Base-by-base conservation (phyloP, 2,113 vertebrate species). In the Oncorhynchus nerka region DNA sequence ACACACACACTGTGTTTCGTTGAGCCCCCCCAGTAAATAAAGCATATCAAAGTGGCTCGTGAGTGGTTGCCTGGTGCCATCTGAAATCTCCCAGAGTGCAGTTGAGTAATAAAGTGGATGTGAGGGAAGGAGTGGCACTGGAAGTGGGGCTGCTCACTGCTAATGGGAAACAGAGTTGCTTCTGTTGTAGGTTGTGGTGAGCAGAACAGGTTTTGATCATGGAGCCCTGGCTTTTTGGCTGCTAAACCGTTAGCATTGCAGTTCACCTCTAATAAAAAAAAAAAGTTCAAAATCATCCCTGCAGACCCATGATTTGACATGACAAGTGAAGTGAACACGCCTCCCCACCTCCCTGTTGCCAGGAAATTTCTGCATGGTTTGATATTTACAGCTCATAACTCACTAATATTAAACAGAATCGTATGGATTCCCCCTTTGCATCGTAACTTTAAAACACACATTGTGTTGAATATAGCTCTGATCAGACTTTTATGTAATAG, bases 131-230 rank as follows among this genome's bases (percentile, higher is more conserved):
- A 79, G 85, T 81, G 73, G 83, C 12, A 68, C 79, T 89, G 86
- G 85, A 91, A 91, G 85, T 89, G 83, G 81, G 77, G 68, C 85
- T 81, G 82, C 84, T 88, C 80, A 59, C 80, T 76, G 85, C 86
- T 93, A 93, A 94, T 94, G 75, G 84, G 85, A 94, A 93, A 90
- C 93, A 94, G 93, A 92, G 85, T 76, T 77, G 85, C 92, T 90
- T 90, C 92, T 93, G 91, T 93, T 89, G 89, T 76, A 74, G 83
- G 74, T 77, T 83, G 82, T 76, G 76, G 86, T 81, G 32, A 84
- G 83, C 49, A 77, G 83, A 84, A 87, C 82, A 74, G 22, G 79
- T 80, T 89, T 78, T 88, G 78, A 89, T 92, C 85, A 85, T 77
- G 78, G 83, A 75, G n/a, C 76, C 74, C 71, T 13, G 48, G 39